phyloP scores from a whole-genome alignment of 2,797 vertebrate genomes.

The Eurystomus glaucurus region DNA sequence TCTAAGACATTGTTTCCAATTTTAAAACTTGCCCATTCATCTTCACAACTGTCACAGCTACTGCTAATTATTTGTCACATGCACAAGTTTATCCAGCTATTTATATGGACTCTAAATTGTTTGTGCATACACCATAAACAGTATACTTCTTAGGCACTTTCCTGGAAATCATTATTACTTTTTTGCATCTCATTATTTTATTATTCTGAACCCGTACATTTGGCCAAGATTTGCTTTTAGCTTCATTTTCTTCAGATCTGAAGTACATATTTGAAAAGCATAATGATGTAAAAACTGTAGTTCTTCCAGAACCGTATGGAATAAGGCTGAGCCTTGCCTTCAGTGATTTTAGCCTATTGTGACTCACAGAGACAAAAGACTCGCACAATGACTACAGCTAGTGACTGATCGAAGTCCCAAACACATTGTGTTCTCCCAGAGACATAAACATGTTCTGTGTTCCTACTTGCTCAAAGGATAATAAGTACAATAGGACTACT shows the following conservation, averaged over 20 bases:
- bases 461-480: neutral
- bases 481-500: neutral
- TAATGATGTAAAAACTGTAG: neutral
- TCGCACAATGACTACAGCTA: neutral
- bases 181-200: neutral
- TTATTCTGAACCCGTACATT: neutral
- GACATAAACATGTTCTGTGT: neutral
- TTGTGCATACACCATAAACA: neutral
- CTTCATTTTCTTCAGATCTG: neutral
- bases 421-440: neutral
- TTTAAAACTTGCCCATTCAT: neutral
- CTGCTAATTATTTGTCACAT: neutral
- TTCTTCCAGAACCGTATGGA: neutral
- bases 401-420: neutral
- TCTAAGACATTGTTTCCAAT: neutral
- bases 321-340: neutral
- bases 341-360: neutral
- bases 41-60: neutral
- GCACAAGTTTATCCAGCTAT: neutral
- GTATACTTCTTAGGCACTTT: neutral
- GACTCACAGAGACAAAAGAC: constrained; percentile 1
- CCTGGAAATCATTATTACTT: neutral
- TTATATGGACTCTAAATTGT: neutral
- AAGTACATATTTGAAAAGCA: neutral
- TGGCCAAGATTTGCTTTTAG: neutral